Base-by-base conservation (phyloP, 1,140 invertebrate species). In the Leptinotarsa lineolata region DNA sequence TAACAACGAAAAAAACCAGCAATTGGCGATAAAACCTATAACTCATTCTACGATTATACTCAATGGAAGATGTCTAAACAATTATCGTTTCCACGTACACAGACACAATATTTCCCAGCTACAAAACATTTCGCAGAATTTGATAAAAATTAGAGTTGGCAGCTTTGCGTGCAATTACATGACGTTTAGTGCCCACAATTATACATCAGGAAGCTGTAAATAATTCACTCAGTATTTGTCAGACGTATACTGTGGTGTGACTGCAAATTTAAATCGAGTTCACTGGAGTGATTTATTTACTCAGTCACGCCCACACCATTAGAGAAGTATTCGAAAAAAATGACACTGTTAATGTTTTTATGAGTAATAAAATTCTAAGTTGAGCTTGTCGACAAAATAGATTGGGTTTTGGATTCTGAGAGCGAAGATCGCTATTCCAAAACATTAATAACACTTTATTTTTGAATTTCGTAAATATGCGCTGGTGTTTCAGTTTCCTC, bases 181-280 rank as follows among this genome's bases (percentile, higher is more conserved):
- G 71, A 66, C 61, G 64, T 72, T 72, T 66, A 72, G 61, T 66
- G 61, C 39, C 46, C 46, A 67, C 61, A 72, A 72, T 72, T 72
- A 72, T 48, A 67, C 71, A 58, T 67, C 60, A 72, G 71, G 71
- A 72, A 72, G 45, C 54, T 58, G 71, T 72, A 72, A 72, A 72
- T 72, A 72, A 72, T 72, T 67, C 71, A 72, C 44, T 18, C 54
- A 22, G 71, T 16, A 65, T 72, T 72, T 66, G 71, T 72, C 61
- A 21, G 46, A 61, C 30, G 15, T 18, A 18, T 18, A 8, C 15
- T 18, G 16, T 54, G 48, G 48, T 54, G 48, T 54, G 48, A 15
- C 16, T 54, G 48, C 48, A 54, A 54, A 54, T 54, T 54, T 54
- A 54, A 54, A 54, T 16, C 48, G 48, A 54, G 48, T 54, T 54